Base-by-base conservation (phyloP, 2,888 invertebrate species). In the Latheticus oryzae region DNA sequence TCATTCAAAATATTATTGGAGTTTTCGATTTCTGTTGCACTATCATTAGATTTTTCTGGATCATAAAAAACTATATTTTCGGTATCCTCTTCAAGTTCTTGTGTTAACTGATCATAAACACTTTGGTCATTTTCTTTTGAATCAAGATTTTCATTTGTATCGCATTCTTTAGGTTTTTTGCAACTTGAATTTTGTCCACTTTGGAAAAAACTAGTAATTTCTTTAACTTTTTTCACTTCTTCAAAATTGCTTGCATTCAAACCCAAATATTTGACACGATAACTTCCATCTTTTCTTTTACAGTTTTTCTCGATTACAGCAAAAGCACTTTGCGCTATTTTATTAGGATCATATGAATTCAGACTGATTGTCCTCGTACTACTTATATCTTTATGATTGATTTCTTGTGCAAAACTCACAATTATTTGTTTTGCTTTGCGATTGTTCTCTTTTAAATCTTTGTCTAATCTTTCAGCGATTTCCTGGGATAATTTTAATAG, bases 241-340 rank as follows among this genome's bases (percentile, higher is more conserved):
- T 88, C 87, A 77, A 93, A 93, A 74, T 92, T 91, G 0, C 89
- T 87, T 7, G 87, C 90, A 71, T 89, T 90, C n/a, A 93, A 81
- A 0, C 91, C 89, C 9, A 93, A 77, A 75, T 86, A 88, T 58
- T 83, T 86, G 8, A 93, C 82, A 0, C 86, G 81, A 64, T 71
- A 79, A 17, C 53, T 71, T 1, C 73, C 76, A 57, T 76, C 72
- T 3, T 65, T n/a, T 58, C 66, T 73, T 12, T 67, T 33, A 51
- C 78, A 77, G 53, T 68, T 60, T 70, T 88, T 88, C 67, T 85
- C 83, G 2, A 95, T 77, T 32, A 91, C 75, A 26, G 88, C 85
- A 24, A 89, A 78, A 1, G 89, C 86, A 68, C 86, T 86, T 38
- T 76, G 81, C 0, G 85, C 81, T 63, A 95, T 85, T 61, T 84